These are phyloP conservation scores for Masticophis lateralis DNA, from an alignment of 2,797 vertebrate species.

Conservation along the genomic window DNA sequence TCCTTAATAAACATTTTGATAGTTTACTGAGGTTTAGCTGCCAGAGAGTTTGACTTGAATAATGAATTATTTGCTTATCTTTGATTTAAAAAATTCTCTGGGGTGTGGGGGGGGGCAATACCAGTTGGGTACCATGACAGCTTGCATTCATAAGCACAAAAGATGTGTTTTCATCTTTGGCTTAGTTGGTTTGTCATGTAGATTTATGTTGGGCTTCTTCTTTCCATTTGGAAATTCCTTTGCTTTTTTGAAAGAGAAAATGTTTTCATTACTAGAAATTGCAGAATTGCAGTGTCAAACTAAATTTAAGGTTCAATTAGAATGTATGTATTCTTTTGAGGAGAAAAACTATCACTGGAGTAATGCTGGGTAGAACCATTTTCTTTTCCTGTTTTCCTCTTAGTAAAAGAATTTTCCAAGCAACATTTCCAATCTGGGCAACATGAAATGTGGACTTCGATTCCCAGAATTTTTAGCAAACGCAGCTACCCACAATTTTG, in stretches of 20 bases:
- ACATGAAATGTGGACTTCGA: not conserved
- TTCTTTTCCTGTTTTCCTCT: not conserved
- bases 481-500: not conserved
- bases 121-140: not conserved
- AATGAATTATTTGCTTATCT: not conserved
- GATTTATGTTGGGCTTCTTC: not conserved
- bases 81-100: constrained; percentile 17
- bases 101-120: rapidly evolving
- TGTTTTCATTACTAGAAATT: not conserved
- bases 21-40: constrained; percentile 35
- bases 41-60: constrained; percentile 34
- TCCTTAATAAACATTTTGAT: constrained; percentile 39
- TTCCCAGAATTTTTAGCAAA: not conserved
- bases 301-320: constrained; percentile 20
- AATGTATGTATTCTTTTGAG: constrained; percentile 7
- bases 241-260: not conserved
- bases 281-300: constrained; percentile 14
- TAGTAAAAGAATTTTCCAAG: not conserved
- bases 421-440: not conserved
- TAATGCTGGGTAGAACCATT: not conserved
- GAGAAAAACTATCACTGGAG: not conserved
- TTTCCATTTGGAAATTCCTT: constrained; percentile 7
- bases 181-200: not conserved
- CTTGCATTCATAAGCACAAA: constrained; percentile 23
- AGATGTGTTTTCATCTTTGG: not conserved